Conservation (phyloP, 2,113 vertebrate species). For the Labeo rohita region DNA sequence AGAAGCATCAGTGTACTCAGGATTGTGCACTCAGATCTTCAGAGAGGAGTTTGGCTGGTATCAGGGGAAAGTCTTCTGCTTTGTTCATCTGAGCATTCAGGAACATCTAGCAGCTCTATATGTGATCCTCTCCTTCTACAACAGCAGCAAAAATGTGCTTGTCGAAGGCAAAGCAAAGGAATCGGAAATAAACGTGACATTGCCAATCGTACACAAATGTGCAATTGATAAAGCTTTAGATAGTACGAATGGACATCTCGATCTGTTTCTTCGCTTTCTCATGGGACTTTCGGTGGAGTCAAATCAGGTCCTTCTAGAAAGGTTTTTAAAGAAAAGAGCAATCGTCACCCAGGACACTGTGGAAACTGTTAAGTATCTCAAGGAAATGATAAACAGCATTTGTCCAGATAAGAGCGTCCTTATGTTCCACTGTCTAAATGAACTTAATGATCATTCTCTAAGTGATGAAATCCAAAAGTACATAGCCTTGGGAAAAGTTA, state of each 20-base stretch:
- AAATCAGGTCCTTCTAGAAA: slow-evolving; percentile 29
- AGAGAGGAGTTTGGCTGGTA: background rate
- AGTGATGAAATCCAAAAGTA: slow-evolving; percentile 35
- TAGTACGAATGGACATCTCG: slow-evolving; percentile 41
- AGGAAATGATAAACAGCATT: slow-evolving; percentile 10
- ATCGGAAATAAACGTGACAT: background rate
- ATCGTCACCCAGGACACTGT: background rate
- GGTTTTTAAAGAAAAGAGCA: background rate
- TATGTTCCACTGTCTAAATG: slow-evolving; percentile 58
- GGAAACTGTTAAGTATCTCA: slow-evolving; percentile 41
- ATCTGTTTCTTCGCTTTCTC: slow-evolving; percentile 55
- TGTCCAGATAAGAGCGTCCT: slow-evolving; percentile 42
- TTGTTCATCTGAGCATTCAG: slow-evolving; percentile 49
- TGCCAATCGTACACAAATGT: slow-evolving; percentile 17
- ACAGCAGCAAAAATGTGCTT: background rate
- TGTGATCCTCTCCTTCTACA: background rate
- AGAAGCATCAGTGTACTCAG: background rate
- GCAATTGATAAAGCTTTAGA: slow-evolving; percentile 43
- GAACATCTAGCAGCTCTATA: slow-evolving; percentile 44
- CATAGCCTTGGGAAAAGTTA: slow-evolving; percentile 18
- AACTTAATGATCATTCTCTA: slow-evolving; percentile 50
- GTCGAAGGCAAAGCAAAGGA: background rate
- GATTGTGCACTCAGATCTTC: no score
- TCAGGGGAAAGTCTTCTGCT: slow-evolving; percentile 42
- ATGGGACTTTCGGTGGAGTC: slow-evolving; percentile 48